These are phyloP conservation scores for Hedya salicella DNA, from an alignment of 2,888 invertebrate species.

Conservation along the genomic window DNA sequence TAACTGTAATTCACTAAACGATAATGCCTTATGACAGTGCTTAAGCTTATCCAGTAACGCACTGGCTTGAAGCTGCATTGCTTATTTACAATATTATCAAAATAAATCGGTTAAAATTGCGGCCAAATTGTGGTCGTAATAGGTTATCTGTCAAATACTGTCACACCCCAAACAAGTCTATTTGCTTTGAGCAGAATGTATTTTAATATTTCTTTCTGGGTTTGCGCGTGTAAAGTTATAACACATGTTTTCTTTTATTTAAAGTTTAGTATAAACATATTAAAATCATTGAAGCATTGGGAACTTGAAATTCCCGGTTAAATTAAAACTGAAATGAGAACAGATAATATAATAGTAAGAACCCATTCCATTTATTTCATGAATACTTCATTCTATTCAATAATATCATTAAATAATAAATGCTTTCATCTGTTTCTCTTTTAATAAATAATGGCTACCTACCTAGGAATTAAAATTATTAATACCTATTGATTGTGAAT, in stretches of 20 bases:
- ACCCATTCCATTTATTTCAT: neutral
- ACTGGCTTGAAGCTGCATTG: conserved; percentile 83
- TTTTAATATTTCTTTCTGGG: conserved; percentile 1
- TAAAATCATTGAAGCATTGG: conserved; percentile 4
- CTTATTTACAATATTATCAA: conserved; percentile 18
- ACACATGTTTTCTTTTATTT: conserved; percentile 14
- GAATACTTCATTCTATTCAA: neutral
- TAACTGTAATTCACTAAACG: conserved; percentile 81
- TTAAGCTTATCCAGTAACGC: conserved; percentile 83
- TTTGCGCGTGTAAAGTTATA: neutral
- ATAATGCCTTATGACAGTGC: conserved; percentile 77
- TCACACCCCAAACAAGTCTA: conserved; percentile 43
- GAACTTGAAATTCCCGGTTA: conserved; percentile 47
- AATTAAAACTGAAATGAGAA: conserved; percentile 21
- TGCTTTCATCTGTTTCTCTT: no score
- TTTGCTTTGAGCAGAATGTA: conserved; percentile 22
- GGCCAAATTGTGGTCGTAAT: conserved; percentile 43
- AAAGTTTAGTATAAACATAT: conserved; percentile 47
- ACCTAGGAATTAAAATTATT: no score
- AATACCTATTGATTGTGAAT: no score
- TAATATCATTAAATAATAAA: no score
- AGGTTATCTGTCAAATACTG: conserved; percentile 62
- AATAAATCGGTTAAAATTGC: conserved; percentile 31
- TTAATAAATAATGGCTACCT: no score
- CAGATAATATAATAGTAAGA: conserved; percentile 2